These are phyloP conservation scores for Varecia variegata DNA, from an alignment of 2,797 vertebrate genomes.

Conservation along the genomic window DNA sequence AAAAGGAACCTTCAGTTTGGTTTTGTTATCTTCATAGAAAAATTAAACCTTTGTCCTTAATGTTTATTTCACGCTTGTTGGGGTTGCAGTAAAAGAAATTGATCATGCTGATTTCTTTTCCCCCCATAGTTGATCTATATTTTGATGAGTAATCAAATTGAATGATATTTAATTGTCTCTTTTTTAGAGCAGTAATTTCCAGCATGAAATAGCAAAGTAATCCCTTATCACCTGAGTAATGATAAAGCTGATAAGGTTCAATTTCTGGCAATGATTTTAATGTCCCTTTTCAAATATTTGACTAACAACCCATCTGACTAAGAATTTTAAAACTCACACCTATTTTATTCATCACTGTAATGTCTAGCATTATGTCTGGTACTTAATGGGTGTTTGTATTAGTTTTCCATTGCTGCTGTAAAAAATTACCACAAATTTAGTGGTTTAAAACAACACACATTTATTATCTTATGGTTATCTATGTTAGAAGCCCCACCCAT, in stretches of 20 bases:
- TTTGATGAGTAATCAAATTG: neutral
- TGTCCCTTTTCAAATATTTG: conserved; percentile 40
- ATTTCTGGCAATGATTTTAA: conserved; percentile 31
- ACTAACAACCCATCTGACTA: neutral
- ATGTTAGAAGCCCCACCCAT: neutral
- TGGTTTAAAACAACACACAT: neutral
- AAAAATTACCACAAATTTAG: neutral
- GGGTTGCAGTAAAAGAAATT: conserved; percentile 29
- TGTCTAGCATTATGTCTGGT: neutral
- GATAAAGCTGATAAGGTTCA: neutral
- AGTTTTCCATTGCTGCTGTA: neutral
- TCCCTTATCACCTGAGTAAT: neutral
- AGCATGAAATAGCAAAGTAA: conserved; percentile 14
- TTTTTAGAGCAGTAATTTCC: conserved; percentile 49
- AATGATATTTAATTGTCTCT: neutral
- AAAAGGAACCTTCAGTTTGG: neutral
- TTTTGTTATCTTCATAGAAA: conserved; percentile 14
- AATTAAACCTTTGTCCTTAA: conserved; percentile 11
- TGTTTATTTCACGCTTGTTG: neutral
- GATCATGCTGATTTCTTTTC: neutral
- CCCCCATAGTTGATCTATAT: neutral
- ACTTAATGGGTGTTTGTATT: neutral
- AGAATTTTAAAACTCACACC: neutral
- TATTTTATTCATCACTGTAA: neutral
- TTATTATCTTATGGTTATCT: neutral